Conservation (phyloP, 2,888 invertebrate species). For the Microctonus brassicae region DNA sequence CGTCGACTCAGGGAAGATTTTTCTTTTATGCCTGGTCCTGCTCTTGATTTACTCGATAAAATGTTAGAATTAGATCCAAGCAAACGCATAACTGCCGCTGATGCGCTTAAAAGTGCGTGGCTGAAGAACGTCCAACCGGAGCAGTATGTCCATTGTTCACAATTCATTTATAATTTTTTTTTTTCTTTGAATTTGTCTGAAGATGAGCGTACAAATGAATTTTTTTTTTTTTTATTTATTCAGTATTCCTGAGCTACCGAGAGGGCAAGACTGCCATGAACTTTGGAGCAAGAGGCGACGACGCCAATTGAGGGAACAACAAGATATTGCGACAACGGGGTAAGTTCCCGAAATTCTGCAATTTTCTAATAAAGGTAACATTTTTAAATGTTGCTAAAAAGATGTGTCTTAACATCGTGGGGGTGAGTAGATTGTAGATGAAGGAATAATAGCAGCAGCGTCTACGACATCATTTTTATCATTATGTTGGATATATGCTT, state of each 20-base stretch:
- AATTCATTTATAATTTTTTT: not conserved
- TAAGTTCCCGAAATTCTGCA: conserved; percentile 54
- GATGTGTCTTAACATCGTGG: conserved; percentile 71
- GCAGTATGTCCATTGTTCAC: conserved; percentile 73
- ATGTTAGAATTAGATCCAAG: conserved; percentile 98
- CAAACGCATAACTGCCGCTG: conserved; percentile 92
- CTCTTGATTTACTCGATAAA: conserved; percentile 91
- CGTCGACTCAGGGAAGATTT: conserved; percentile 93
- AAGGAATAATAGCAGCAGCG: conserved; percentile 33
- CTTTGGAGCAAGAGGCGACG: conserved; percentile 98
- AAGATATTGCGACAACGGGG: conserved; percentile 68
- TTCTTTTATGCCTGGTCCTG: conserved; percentile 88
- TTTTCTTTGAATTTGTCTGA: too few species aligned
- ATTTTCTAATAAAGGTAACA: conserved; percentile 63
- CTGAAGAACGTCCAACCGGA: conserved; percentile 91
- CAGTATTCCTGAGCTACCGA: conserved; percentile 88
- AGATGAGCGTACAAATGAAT: not conserved
- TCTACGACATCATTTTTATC: conserved; percentile 41
- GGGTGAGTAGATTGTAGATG: conserved; percentile 71
- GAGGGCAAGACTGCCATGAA: conserved; percentile 99
- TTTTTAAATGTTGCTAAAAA: conserved; percentile 60
- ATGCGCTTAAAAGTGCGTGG: conserved; percentile 94
- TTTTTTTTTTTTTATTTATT: conserved; percentile 40
- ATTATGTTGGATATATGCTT: conserved; percentile 50
- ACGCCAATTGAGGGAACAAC: conserved; percentile 84